Conservation (phyloP, 2,888 invertebrate genomes). For the Bombyx huttoni region DNA sequence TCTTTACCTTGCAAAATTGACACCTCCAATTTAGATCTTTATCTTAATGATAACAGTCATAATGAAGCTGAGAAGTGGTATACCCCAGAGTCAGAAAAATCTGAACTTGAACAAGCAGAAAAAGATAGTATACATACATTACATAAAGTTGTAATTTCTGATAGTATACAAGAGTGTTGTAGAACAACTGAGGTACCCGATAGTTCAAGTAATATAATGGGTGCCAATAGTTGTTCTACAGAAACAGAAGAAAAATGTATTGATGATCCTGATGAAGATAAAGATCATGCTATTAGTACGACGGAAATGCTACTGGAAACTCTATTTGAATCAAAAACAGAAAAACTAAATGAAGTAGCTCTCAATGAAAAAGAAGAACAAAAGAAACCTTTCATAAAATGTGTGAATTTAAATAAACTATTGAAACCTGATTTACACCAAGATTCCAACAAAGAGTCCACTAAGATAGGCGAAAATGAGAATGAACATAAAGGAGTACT, state of each 20-base stretch:
- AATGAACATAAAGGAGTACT: too few relatives aligned
- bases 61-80: not conserved
- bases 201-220: too few relatives aligned
- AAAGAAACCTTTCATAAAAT: slow-evolving; percentile 41
- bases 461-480: too few relatives aligned
- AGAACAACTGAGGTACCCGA: not conserved
- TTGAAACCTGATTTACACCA: slow-evolving; percentile 30
- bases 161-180: not conserved
- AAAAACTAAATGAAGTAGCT: not conserved
- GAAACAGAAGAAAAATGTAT: not conserved
- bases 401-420: slow-evolving; percentile 50
- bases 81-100: slow-evolving; percentile 1
- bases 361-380: not conserved
- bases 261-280: not conserved
- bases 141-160: not conserved
- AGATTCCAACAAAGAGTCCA: not conserved
- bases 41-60: too few relatives aligned
- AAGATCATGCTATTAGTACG: not conserved
- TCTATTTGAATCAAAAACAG: not conserved
- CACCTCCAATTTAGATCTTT: too few relatives aligned
- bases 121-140: not conserved
- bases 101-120: slow-evolving; percentile 2
- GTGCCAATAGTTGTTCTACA: not conserved
- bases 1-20: too few relatives aligned
- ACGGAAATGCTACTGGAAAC: not conserved